Percentiles rank a stretch among this genome's conserved stretches.
These are phyloP conservation scores for Charanyca ferruginea DNA, from an alignment of 2,888 invertebrate species.

Conservation along the genomic window DNA sequence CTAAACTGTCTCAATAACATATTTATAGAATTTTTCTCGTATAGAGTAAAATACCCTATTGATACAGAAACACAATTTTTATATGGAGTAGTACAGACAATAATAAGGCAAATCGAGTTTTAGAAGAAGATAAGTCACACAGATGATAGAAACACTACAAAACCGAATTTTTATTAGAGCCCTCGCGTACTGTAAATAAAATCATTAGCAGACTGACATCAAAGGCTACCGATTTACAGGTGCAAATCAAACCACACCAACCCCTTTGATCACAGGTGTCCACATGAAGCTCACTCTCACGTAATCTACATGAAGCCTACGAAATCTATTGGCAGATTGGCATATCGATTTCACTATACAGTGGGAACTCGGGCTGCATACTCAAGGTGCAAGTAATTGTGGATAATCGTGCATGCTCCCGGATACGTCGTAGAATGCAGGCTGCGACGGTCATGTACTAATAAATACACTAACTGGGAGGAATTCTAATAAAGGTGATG, in stretches of 20 bases:
- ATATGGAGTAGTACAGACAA: too few relatives aligned
- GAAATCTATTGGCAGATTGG: slow-evolving; percentile 61
- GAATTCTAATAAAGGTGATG: slow-evolving; percentile 63
- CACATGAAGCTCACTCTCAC: slow-evolving; percentile 23
- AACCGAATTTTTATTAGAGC: too few relatives aligned
- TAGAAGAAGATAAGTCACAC: too few relatives aligned
- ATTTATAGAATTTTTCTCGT: too few relatives aligned
- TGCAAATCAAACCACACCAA: slow-evolving; percentile 23
- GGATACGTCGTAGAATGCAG: slow-evolving; percentile 62
- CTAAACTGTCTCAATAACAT: too few relatives aligned
- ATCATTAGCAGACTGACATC: background rate
- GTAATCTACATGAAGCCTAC: slow-evolving; percentile 25
- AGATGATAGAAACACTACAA: too few relatives aligned
- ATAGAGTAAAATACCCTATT: too few relatives aligned
- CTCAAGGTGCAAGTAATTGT: slow-evolving; percentile 56
- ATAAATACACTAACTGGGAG: slow-evolving; percentile 58
- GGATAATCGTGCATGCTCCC: slow-evolving; percentile 66
- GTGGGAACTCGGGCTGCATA: slow-evolving; percentile 48
- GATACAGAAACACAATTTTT: too few relatives aligned
- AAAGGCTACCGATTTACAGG: slow-evolving; percentile 18
- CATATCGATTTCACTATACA: slow-evolving; percentile 59
- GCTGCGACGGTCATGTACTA: slow-evolving; percentile 56
- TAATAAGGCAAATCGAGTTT: too few relatives aligned
- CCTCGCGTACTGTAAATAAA: background rate
- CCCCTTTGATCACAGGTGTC: slow-evolving; percentile 44